Evolutionary conservation across 2,113 vertebrate genomes (phyloP).

Genomic region (Dicaeum eximium): DNA sequence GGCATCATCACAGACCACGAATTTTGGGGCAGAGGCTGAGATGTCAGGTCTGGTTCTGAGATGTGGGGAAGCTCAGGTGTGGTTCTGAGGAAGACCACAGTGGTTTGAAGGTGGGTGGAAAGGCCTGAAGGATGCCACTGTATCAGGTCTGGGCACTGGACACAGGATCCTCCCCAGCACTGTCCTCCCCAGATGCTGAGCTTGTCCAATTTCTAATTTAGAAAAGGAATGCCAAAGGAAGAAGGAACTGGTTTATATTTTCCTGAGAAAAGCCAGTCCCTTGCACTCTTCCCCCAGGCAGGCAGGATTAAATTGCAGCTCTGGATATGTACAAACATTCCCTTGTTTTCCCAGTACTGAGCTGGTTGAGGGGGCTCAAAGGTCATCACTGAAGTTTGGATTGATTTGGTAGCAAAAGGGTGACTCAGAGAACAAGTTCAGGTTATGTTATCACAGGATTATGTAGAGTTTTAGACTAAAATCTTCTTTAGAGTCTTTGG

Average conservation of each 20-base stretch:
- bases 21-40: not conserved
- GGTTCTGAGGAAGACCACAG: not conserved
- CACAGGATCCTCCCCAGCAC: not conserved
- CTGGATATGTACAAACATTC: not conserved
- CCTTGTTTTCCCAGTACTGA: slow-evolving; percentile 33
- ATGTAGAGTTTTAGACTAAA: slow-evolving; percentile 16
- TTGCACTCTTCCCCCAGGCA: not conserved
- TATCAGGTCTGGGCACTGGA: not conserved
- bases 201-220: not conserved
- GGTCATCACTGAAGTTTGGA: not conserved
- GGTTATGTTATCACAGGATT: slow-evolving; percentile 42
- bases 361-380: not conserved
- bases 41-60: not conserved
- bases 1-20: fast-evolving
- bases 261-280: not conserved
- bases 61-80: not conserved
- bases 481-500: slow-evolving; percentile 38
- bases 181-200: not conserved
- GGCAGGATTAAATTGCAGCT: not conserved
- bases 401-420: slow-evolving; percentile 12
- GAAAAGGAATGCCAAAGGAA: not conserved
- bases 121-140: not conserved
- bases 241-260: not conserved
- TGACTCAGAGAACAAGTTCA: slow-evolving; percentile 33
- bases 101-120: not conserved